Evolutionary conservation across 1,140 invertebrate species (phyloP).

Genomic region (Pogonomyrmex californicus): DNA sequence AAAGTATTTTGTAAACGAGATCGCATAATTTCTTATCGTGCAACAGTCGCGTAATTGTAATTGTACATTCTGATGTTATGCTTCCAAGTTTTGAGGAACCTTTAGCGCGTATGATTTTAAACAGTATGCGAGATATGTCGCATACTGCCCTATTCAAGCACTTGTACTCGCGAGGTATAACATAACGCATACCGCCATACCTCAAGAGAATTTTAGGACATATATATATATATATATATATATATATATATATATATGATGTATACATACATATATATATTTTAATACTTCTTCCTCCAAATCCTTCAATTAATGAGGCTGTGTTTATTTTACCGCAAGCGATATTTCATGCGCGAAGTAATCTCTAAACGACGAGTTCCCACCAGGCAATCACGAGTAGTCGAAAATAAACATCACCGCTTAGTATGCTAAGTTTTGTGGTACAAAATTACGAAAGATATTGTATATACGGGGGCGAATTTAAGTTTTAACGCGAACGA

Average conservation of each 20-base stretch:
- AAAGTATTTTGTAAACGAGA: slow-evolving; percentile 77
- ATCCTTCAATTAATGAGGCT: slow-evolving; percentile 80
- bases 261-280: slow-evolving; percentile 69
- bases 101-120: slow-evolving; percentile 46
- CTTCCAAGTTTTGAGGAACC: slow-evolving; percentile 63
- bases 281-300: slow-evolving; percentile 79
- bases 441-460: slow-evolving; percentile 70
- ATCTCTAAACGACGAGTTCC: slow-evolving; percentile 65
- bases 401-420: slow-evolving; percentile 69
- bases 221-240: slow-evolving; percentile 67
- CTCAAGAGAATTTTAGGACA: slow-evolving; percentile 26
- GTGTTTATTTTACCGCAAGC: slow-evolving; percentile 76
- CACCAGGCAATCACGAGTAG: slow-evolving; percentile 72
- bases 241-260: slow-evolving; percentile 64
- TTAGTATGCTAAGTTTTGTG: slow-evolving; percentile 71
- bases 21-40: slow-evolving; percentile 64
- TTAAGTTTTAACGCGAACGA: not conserved
- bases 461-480: slow-evolving; percentile 21
- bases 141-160: slow-evolving; percentile 22
- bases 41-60: slow-evolving; percentile 43
- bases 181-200: slow-evolving; percentile 44
- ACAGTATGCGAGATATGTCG: slow-evolving; percentile 41
- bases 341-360: slow-evolving; percentile 63
- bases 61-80: slow-evolving; percentile 69
- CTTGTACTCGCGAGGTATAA: slow-evolving; percentile 62